phyloP scores from a whole-genome alignment of 2,113 vertebrate genomes.

The Nestor notabilis region DNA sequence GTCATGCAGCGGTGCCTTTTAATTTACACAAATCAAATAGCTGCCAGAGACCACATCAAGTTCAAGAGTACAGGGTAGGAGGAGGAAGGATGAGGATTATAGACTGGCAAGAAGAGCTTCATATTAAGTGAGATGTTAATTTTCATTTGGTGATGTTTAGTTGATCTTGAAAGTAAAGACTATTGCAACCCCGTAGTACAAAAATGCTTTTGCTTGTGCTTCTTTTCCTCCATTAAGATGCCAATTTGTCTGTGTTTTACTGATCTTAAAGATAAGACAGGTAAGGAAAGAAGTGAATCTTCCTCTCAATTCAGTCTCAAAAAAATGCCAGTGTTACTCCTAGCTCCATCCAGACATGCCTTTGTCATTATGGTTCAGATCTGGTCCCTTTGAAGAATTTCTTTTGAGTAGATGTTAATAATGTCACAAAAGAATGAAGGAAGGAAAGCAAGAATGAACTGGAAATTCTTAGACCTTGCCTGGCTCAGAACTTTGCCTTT shows the following conservation, averaged over 20 bases:
- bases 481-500: neutral
- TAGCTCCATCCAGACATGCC: neutral
- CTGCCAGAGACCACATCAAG: neutral
- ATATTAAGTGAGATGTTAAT: neutral
- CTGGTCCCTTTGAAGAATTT: constrained; percentile 45
- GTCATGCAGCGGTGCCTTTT: neutral
- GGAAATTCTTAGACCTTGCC: neutral
- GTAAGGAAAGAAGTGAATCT: neutral
- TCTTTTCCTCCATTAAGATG: neutral
- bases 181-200: neutral
- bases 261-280: neutral
- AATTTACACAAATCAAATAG: neutral
- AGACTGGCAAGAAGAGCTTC: neutral
- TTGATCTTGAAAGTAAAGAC: neutral
- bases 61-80: neutral
- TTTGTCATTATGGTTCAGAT: constrained; percentile 33
- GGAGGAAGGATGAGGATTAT: neutral
- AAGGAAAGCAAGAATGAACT: neutral
- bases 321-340: neutral
- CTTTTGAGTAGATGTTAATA: neutral
- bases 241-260: neutral
- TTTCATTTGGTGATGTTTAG: neutral
- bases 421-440: neutral
- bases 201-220: neutral
- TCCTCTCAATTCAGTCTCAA: constrained; percentile 3